Conservation (phyloP, 2,888 invertebrate genomes). For the Carterocephalus palaemon region DNA sequence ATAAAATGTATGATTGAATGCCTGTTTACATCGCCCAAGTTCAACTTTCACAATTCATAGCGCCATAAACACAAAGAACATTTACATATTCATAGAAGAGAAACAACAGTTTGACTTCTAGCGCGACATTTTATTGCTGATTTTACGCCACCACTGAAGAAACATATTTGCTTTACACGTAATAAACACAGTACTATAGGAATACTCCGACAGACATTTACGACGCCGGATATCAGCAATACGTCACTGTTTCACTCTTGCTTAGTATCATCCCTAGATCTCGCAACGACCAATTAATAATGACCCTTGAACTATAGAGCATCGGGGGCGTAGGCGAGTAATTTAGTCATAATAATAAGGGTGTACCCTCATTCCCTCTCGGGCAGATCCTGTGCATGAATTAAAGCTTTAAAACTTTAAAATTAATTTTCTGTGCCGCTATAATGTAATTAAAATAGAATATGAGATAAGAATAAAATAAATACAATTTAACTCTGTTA, state of each 20-base stretch:
- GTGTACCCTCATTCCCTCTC: too few relatives aligned
- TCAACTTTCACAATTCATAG: too few relatives aligned
- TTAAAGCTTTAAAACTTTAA: too few relatives aligned
- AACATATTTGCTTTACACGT: slow-evolving; percentile 3
- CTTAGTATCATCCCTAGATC: slow-evolving; percentile 12
- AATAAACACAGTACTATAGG: slow-evolving; percentile 5
- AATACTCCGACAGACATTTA: slow-evolving; percentile 14
- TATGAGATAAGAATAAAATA: too few relatives aligned
- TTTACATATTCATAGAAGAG: neutral
- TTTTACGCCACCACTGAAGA: slow-evolving; percentile 6
- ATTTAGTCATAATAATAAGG: too few relatives aligned
- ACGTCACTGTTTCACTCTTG: slow-evolving; percentile 12
- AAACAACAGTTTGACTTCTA: slow-evolving; percentile 1
- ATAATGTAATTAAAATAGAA: too few relatives aligned
- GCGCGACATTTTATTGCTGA: neutral
- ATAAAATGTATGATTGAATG: too few relatives aligned
- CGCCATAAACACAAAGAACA: neutral
- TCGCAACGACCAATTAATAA: slow-evolving; percentile 7
- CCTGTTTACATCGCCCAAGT: slow-evolving; percentile 3
- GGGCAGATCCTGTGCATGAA: too few relatives aligned
- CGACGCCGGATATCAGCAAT: slow-evolving; percentile 13
- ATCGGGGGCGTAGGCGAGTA: too few relatives aligned
- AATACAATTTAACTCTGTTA: too few relatives aligned
- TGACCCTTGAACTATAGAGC: slow-evolving; percentile 7
- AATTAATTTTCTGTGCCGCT: too few relatives aligned